Evolutionary conservation across 1,140 invertebrate genomes (phyloP).

Genomic region (Platyscapa corneri): DNA sequence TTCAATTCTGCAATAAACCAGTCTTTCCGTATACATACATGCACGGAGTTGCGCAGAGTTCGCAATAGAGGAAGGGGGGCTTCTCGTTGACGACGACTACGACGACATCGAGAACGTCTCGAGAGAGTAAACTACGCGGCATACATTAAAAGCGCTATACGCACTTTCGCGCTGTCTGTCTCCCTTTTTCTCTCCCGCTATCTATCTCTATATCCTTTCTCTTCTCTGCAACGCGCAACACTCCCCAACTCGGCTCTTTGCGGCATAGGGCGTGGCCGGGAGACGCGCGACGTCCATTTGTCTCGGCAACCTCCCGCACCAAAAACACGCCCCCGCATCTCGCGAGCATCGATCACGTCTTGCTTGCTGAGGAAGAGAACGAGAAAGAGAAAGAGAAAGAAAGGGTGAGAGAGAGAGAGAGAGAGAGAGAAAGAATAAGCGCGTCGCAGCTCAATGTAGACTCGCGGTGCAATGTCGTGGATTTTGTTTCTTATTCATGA

Average conservation of each 20-base stretch:
- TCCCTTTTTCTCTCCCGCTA: background rate
- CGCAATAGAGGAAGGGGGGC: background rate
- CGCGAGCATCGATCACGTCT: conserved; percentile 75
- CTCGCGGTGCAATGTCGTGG: conserved; percentile 26
- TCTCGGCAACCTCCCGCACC: conserved; percentile 75
- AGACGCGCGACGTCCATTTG: conserved; percentile 76
- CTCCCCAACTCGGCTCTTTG: conserved; percentile 29
- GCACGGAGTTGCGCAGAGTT: background rate
- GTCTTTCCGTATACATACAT: conserved; percentile 4
- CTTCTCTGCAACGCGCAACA: conserved; percentile 54
- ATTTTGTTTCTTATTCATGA: conserved; percentile 32
- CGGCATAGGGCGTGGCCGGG: conserved; percentile 70
- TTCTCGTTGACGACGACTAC: background rate
- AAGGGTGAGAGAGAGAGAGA: conserved; percentile 13
- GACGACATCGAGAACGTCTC: conserved; percentile 22
- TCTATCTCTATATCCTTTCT: background rate
- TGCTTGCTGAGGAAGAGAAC: conserved; percentile 60
- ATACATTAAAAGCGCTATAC: conserved; percentile 51
- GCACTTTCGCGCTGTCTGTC: conserved; percentile 41
- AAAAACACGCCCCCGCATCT: conserved; percentile 74
- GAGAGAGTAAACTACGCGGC: conserved; percentile 32
- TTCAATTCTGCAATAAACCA: conserved; percentile 1
- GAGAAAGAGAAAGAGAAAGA: background rate
- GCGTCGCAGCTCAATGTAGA: background rate
- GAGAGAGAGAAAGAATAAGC: background rate